Base-by-base conservation (phyloP, 2,888 invertebrate species). In the Pollenia griseotomentosa region DNA sequence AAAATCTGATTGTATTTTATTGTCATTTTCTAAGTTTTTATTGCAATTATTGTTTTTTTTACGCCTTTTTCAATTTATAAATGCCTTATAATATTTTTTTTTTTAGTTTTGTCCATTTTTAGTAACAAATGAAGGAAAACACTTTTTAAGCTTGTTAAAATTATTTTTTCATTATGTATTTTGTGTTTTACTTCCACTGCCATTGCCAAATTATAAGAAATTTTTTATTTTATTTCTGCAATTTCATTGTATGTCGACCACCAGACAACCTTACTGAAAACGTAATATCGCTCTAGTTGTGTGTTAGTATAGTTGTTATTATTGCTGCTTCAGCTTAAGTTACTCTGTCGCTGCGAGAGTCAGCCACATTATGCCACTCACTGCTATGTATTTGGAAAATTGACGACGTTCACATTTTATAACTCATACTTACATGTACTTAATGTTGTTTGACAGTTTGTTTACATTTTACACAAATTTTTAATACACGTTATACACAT, bases 201-300 rank as follows among this genome's bases (percentile, higher is more conserved):
- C 85, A 85, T 61, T 85, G 71, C 85, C 77, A 82, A 85, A 77
- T 75, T 40, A 16, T 55, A 70, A 12, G 4, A 71, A 7, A 23
- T 63, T 51, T 55, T 23, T 23, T 23, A 23, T 23, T 23, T 44
- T 70, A 12, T 46, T 73, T 55, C 14, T 65, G 44, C 48, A 14
- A 55, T 63, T 73, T 55, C 51, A 51, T 79, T 77, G n/a, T n/a
- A 23, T 68, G 68, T 71, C 53, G 66, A 74, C 63, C 66, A 74
- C 63, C 66, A 79, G 83, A 83, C 83, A 86, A 71, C 83, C 79
- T 75, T 79, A 79, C 83, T 57, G 65, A 74, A 70, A 78, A 79
- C 79, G 63, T 83, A 57, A 78, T 85, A 61, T 61, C 14, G 48
- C 12, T 10, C 19, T 57, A 57, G 33, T 55, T 44, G 33, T 71